phyloP scores from a whole-genome alignment of 1,140 invertebrate species.

The Maniola jurtina region DNA sequence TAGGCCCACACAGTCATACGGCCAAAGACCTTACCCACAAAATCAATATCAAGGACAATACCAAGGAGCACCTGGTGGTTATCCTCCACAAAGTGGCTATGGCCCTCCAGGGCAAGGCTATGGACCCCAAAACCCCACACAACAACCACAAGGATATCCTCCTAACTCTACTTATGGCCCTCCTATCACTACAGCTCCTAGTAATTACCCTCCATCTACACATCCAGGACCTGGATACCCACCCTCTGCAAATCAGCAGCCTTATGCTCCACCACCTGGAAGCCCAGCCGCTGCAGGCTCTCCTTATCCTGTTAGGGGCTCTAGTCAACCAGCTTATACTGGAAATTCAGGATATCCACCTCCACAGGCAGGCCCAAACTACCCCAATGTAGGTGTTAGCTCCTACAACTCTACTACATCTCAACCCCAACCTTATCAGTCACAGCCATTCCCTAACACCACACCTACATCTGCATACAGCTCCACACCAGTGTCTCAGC shows the following conservation, averaged over 20 bases:
- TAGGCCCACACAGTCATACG: conserved; percentile 74
- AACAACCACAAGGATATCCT: conserved; percentile 75
- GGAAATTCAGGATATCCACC: conserved; percentile 73
- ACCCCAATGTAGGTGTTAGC: conserved; percentile 69
- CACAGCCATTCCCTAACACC: conserved; percentile 73
- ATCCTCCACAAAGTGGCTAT: conserved; percentile 72
- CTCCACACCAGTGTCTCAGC: conserved; percentile 72
- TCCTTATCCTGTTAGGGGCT: conserved; percentile 68
- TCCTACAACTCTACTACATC: conserved; percentile 68
- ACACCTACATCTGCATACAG: conserved; percentile 73
- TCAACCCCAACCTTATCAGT: conserved; percentile 73
- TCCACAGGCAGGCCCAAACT: conserved; percentile 62
- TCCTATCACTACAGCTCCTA: conserved; percentile 73
- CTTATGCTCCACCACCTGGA: conserved; percentile 72
- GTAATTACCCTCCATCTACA: conserved; percentile 70
- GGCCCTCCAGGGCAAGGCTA: conserved; percentile 72
- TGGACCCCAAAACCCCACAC: conserved; percentile 71
- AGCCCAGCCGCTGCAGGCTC: conserved; percentile 66
- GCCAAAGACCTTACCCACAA: conserved; percentile 73
- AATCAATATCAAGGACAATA: conserved; percentile 78
- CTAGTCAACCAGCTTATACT: conserved; percentile 63
- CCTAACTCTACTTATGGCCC: conserved; percentile 75
- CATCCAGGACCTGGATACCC: conserved; percentile 74
- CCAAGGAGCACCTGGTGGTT: conserved; percentile 66
- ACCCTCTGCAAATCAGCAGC: conserved; percentile 70